Conservation (phyloP, 1,140 invertebrate species). For the Brevipalpus yothersi region DNA sequence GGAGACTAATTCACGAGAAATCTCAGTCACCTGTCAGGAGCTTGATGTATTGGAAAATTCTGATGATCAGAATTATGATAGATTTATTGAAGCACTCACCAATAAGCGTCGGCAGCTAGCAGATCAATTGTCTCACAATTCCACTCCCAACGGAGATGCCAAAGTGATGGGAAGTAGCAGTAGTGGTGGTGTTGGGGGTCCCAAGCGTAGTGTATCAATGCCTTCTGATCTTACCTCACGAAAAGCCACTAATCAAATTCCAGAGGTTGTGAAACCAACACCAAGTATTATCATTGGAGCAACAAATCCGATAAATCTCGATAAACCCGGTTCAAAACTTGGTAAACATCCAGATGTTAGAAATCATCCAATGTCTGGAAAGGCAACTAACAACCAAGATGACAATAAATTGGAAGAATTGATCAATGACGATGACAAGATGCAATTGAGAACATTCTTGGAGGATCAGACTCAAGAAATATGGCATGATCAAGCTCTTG, state of each 20-base stretch:
- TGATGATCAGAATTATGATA: constrained; percentile 69
- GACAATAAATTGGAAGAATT: constrained; percentile 22
- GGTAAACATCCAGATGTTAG: not conserved
- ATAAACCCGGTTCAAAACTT: not conserved
- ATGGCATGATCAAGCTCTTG: constrained; percentile 17
- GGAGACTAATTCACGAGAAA: constrained; percentile 62
- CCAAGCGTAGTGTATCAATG: constrained; percentile 10
- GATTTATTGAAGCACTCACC: constrained; percentile 43
- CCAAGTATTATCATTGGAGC: constrained; percentile 11
- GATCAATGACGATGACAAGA: constrained; percentile 59
- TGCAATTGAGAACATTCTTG: constrained; percentile 40
- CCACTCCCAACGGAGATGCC: constrained; percentile 5
- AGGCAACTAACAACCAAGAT: not conserved
- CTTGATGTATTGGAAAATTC: constrained; percentile 55
- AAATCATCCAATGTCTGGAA: not conserved
- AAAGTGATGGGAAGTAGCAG: not conserved
- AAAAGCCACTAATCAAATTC: not conserved
- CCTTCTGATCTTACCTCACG: not conserved
- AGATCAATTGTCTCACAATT: constrained; percentile 23
- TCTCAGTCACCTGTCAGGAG: constrained; percentile 50
- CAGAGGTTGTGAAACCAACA: constrained; percentile 3
- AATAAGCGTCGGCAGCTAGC: constrained; percentile 41
- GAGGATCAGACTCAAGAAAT: constrained; percentile 30
- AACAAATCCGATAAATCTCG: constrained; percentile 4
- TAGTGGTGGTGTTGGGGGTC: constrained; percentile 7